Evolutionary conservation across 2,113 vertebrate species (phyloP).

Genomic region (Phaethon lepturus): DNA sequence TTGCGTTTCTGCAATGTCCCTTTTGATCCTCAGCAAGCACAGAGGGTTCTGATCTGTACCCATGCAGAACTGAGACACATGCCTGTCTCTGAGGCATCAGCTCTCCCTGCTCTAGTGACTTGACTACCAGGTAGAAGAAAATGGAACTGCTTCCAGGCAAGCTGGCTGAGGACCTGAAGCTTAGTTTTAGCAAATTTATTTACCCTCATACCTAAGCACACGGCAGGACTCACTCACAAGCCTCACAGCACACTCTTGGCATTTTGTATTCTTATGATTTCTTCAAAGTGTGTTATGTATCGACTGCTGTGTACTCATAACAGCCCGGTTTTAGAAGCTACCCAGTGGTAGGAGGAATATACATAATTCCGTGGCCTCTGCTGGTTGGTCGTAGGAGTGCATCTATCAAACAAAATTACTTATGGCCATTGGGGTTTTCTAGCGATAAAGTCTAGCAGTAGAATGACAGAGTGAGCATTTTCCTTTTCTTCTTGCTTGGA

Average conservation of each 20-base stretch:
- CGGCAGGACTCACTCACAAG: not conserved
- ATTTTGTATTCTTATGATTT: not conserved
- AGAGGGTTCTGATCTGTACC: not conserved
- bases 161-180: not conserved
- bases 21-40: not conserved
- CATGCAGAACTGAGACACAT: fast-evolving
- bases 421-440: not conserved
- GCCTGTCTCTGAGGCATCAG: not conserved
- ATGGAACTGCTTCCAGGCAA: not conserved
- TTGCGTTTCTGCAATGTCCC: not conserved
- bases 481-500: conserved; percentile 62
- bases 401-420: not conserved
- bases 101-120: not conserved
- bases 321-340: not conserved
- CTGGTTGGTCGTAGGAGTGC: not conserved
- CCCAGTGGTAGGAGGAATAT: not conserved
- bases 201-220: not conserved
- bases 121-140: not conserved
- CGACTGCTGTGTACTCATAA: not conserved
- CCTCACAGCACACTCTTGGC: not conserved
- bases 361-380: not conserved
- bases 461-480: conserved; percentile 17
- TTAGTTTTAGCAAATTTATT: not conserved
- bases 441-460: conserved; percentile 5
- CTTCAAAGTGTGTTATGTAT: not conserved